Base-by-base conservation (phyloP, 2,888 invertebrate genomes). In the Ommatoiulus sabulosus region DNA sequence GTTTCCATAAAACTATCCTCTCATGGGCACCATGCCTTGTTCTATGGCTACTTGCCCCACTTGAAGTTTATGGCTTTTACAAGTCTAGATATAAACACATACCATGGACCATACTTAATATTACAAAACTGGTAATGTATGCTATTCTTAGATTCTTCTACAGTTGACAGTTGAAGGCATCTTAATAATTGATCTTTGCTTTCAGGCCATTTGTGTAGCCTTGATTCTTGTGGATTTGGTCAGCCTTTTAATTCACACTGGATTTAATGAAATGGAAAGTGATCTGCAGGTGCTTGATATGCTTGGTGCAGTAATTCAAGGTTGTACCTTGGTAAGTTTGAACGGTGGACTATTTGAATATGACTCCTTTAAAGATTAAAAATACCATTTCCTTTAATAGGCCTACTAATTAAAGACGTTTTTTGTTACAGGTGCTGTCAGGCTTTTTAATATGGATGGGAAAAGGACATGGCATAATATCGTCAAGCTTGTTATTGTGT, bases 1-100 rank as follows among this genome's bases (percentile, higher is more conserved):
- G 99, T 93, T 98, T 99, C 93, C 96, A 98, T 93, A 96, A 96
- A 92, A 98, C 98, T 0, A 95, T 96, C 0, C 93, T 99, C 46
- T 94, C 97, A 87, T 99, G 98, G 98, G 93, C 95, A 57, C 98
- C 99, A 0, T 97, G 97, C 92, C 94, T 94, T 87, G 97, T 97
- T 92, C 93, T 98, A 20, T 97, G 97, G 97, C 90, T 95, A 0
- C 95, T 96, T 91, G 94, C 96, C 6, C 93, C 95, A 63, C 93
- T 97, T 90, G 97, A 97, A 84, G 43, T 90, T 10, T 89, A 88
- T 46, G 35, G 43, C 12, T 84, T 87, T 43, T n/a, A 84, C 20
- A 88, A 87, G 15, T 89, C 90, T n/a, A 48, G 52, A 35, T 80
- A 46, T 17, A 89, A 87, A 86, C 44, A 86, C 7, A 86, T 89